Base-by-base conservation (phyloP, 1,140 invertebrate genomes). In the Coboldia fuscipes region DNA sequence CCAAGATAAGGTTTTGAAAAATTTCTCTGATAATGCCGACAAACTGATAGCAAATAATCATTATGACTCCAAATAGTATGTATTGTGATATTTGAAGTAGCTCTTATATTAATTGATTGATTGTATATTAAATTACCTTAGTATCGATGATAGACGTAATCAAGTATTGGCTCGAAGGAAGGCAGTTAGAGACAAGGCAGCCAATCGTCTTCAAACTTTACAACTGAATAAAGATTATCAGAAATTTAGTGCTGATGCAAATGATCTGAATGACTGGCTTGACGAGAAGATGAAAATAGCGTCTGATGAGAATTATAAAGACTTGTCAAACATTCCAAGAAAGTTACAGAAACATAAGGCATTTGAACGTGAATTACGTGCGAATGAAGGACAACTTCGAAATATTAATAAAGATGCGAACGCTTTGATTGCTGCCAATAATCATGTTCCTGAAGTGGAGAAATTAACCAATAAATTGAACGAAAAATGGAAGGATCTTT, bases 321-420 rank as follows among this genome's bases (percentile, higher is more conserved):
- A 97, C 47, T 58, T 94, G 13, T 77, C 70, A 24, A 94, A 96
- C 50, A 59, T 97, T 24, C 83, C 89, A 38, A 65, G 86, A 3
- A 97, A 97, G 54, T 58, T 97, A 3, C 86, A 97, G 54, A 96
- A 96, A 49, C 93, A 98, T 49, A 89, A 97, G 55, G 93, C 92
- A 0, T 97, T 97, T 51, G 89, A 97, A 48, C 65, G 90, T 14
- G 94, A 98, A 51, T 54, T 98, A 5, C 66, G 82, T 24, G 81
- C 86, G 1, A 93, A 93, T 51, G 83, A 89, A 55, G 83, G 82
- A 12, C 80, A 86, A 48, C 56, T 94, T 9, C 57, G 80, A 24
- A 72, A 72, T 28, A 76, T 92, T 4, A 88, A 86, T 40, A 85
- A 82, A 45, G 59, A 70, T 31, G 80, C 75, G 4, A 65, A 76